phyloP scores from a whole-genome alignment of 1,140 invertebrate species.

The Drosophila pallidifrons region DNA sequence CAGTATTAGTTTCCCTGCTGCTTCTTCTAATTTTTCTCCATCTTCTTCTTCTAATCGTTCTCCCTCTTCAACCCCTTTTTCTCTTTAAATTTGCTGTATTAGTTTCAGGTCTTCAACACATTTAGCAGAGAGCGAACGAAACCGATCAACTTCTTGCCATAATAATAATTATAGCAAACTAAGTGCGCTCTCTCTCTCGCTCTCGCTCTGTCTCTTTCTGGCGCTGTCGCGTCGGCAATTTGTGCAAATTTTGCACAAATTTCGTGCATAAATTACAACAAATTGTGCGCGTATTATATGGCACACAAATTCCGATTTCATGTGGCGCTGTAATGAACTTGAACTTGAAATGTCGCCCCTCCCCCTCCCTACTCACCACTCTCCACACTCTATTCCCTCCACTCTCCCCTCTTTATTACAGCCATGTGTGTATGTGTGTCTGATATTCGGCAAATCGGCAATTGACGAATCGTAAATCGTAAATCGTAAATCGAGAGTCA shows the following conservation, averaged over 20 bases:
- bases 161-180: constrained; percentile 1
- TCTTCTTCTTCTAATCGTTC: no score
- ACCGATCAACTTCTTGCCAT: neutral
- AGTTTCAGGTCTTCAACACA: neutral
- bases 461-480: neutral
- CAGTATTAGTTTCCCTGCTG: no score
- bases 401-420: neutral
- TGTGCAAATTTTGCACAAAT: constrained; percentile 54
- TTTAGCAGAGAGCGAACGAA: neutral
- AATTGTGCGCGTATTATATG: constrained; percentile 50
- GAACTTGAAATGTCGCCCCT: constrained; percentile 57
- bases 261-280: constrained; percentile 72
- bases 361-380: no score
- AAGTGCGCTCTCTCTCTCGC: constrained; percentile 1
- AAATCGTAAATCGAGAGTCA: constrained; percentile 1
- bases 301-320: constrained; percentile 40
- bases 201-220: neutral
- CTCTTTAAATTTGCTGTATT: neutral
- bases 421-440: constrained; percentile 1
- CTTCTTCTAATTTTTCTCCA: no score
- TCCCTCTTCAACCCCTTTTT: no score
- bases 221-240: constrained; percentile 26
- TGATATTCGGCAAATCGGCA: no score
- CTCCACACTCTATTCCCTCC: no score
- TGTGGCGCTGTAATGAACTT: constrained; percentile 70